phyloP scores from a whole-genome alignment of 2,888 invertebrate species.

The Tetropium fuscum region DNA sequence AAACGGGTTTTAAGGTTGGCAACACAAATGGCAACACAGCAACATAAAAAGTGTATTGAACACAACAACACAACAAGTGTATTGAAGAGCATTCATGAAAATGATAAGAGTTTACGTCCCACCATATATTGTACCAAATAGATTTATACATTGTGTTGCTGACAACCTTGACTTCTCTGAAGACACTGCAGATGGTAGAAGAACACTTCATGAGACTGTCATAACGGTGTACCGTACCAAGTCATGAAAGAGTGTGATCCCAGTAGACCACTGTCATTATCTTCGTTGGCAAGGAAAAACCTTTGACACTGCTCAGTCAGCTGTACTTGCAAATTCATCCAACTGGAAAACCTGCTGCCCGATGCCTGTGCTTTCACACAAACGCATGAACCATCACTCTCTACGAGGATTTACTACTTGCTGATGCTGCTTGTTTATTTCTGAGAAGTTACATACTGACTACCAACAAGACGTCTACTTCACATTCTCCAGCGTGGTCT shows the following conservation, averaged over 20 bases:
- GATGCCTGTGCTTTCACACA: background rate
- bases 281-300: background rate
- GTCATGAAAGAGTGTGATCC: background rate
- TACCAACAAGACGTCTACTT: too few relatives aligned
- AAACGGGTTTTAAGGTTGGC: background rate
- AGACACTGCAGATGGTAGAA: conserved; percentile 11
- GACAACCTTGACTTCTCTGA: conserved; percentile 17
- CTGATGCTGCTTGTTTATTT: too few relatives aligned
- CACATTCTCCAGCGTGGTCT: too few relatives aligned
- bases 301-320: background rate
- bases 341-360: background rate
- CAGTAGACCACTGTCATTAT: background rate
- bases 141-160: too few relatives aligned
- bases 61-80: too few relatives aligned
- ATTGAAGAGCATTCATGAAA: conserved; percentile 5
- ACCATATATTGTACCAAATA: conserved; percentile 3
- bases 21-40: conserved; percentile 8
- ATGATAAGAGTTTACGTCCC: conserved; percentile 17
- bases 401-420: background rate
- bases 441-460: too few relatives aligned
- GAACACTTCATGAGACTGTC: background rate
- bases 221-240: background rate
- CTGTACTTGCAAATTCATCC: background rate
- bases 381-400: background rate
- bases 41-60: too few relatives aligned